Conservation (phyloP, 2,888 invertebrate genomes). For the Seira ritae region DNA sequence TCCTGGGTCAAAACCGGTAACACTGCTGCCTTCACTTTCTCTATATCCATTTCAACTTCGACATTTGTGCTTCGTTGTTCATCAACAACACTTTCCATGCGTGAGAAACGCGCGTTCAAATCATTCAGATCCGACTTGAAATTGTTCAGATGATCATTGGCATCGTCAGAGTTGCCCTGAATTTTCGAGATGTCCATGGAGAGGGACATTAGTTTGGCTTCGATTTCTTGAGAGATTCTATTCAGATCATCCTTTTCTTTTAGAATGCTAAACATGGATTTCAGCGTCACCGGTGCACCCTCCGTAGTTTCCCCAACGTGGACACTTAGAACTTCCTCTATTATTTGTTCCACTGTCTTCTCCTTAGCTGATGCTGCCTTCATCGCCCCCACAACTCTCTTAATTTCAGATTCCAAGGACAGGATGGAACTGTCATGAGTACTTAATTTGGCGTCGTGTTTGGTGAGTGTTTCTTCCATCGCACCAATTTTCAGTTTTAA, state of each 20-base stretch:
- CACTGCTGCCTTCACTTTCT: constrained; percentile 38
- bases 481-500: constrained; percentile 28
- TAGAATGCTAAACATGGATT: constrained; percentile 29
- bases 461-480: constrained; percentile 1
- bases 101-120: background rate
- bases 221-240: constrained; percentile 26
- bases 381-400: constrained; percentile 33
- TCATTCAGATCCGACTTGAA: constrained; percentile 5
- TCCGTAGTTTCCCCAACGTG: constrained; percentile 47
- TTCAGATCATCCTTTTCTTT: constrained; percentile 25
- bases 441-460: constrained; percentile 16
- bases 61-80: background rate
- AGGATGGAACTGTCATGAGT: constrained; percentile 12
- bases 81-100: background rate
- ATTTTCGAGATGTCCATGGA: constrained; percentile 21
- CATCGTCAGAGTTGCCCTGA: background rate
- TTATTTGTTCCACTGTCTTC: constrained; percentile 53
- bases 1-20: constrained; percentile 45
- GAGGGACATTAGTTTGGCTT: constrained; percentile 26
- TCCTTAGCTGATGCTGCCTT: constrained; percentile 60
- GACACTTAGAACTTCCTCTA: constrained; percentile 46
- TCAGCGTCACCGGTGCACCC: constrained; percentile 43
- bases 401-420: constrained; percentile 23
- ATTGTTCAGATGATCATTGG: background rate
- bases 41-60: constrained; percentile 41